Conservation (phyloP, 2,797 vertebrate genomes). For the Poecile montanus region DNA sequence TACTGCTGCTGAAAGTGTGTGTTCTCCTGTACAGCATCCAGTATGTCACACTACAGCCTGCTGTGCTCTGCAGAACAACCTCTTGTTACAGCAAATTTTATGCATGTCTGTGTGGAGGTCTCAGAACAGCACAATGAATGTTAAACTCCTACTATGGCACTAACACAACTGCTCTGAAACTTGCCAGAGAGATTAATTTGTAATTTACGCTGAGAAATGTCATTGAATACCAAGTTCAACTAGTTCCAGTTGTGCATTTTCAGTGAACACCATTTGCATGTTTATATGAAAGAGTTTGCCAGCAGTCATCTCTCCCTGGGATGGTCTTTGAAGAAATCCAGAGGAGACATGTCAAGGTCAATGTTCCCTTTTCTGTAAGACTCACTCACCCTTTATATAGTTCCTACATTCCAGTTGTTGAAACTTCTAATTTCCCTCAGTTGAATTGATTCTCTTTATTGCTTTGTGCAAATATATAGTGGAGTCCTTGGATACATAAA, state of each 20-base stretch:
- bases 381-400: neutral
- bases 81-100: neutral
- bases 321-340: neutral
- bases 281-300: neutral
- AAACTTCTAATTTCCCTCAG: neutral
- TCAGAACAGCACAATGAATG: neutral
- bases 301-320: neutral
- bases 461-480: neutral
- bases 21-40: accelerated
- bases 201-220: neutral
- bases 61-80: neutral
- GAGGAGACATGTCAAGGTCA: neutral
- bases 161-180: neutral
- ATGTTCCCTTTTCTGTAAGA: neutral
- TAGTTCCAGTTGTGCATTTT: neutral
- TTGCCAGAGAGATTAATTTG: neutral
- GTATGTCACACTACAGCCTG: neutral
- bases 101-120: neutral
- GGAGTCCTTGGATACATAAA: neutral
- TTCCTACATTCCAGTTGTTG: neutral
- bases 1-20: neutral
- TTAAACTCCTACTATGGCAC: neutral
- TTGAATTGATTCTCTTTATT: neutral
- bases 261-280: neutral
- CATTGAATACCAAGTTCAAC: neutral